A percentile compares a stretch with the other conserved stretches of the same genome.
Evolutionary conservation across 2,113 vertebrate genomes (phyloP).

Genomic region (Dissostichus mawsoni): DNA sequence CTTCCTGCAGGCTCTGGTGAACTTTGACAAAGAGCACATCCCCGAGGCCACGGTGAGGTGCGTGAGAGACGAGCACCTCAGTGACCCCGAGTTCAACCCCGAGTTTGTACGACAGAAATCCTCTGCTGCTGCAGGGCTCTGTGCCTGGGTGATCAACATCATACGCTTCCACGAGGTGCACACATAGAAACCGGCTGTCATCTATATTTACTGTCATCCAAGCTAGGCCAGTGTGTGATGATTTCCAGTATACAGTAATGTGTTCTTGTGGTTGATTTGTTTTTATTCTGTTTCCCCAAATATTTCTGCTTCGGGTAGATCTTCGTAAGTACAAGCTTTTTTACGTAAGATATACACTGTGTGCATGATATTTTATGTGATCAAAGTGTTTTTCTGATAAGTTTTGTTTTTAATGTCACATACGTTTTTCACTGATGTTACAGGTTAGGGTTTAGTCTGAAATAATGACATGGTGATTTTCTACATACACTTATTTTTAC

Average conservation of each 20-base stretch:
- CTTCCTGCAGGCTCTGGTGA: slow-evolving; percentile 83
- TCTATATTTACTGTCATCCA: neutral
- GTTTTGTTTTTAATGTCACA: neutral
- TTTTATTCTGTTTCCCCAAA: slow-evolving; percentile 65
- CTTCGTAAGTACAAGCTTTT: slow-evolving; percentile 84
- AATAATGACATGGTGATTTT: neutral
- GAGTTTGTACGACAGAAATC: slow-evolving; percentile 87
- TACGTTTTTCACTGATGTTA: too few relatives aligned
- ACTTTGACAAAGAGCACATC: slow-evolving; percentile 87
- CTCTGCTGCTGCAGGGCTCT: slow-evolving; percentile 82
- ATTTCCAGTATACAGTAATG: neutral
- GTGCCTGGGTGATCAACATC: slow-evolving; percentile 85
- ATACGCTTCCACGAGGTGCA: slow-evolving; percentile 82
- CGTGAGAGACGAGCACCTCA: slow-evolving; percentile 83
- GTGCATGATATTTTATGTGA: neutral
- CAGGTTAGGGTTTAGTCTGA: neutral
- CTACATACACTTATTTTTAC: neutral
- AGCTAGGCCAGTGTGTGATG: neutral
- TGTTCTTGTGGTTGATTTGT: slow-evolving; percentile 43
- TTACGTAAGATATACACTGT: neutral
- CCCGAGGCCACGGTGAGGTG: slow-evolving; percentile 78
- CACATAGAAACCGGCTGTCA: neutral
- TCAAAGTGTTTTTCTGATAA: neutral
- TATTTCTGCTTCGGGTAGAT: slow-evolving; percentile 85
- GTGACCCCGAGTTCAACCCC: slow-evolving; percentile 85